These are phyloP conservation scores for Chelon labrosus DNA, from an alignment of 2,797 vertebrate genomes.

Conservation along the genomic window DNA sequence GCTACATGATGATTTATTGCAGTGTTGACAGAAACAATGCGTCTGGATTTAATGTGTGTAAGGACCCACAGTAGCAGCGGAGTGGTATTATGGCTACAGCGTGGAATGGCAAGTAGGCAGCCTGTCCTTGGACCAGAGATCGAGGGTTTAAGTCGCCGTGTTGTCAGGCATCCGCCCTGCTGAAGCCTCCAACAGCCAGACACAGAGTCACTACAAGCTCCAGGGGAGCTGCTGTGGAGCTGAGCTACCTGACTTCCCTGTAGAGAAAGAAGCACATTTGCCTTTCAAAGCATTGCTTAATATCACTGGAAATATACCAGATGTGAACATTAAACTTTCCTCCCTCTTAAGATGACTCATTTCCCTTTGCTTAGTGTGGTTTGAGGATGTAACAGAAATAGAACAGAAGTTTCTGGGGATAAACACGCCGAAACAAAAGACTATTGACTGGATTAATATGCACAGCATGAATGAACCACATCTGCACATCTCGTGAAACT, in stretches of 20 bases:
- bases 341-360: conserved; percentile 38
- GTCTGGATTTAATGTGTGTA: conserved; percentile 57
- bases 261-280: conserved; percentile 39
- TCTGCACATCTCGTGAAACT: neutral
- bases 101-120: conserved; percentile 57
- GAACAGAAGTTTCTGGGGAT: conserved; percentile 11
- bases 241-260: conserved; percentile 47
- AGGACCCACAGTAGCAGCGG: conserved; percentile 33
- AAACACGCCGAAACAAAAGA: conserved; percentile 6
- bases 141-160: conserved; percentile 41
- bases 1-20: conserved; percentile 55
- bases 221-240: conserved; percentile 44
- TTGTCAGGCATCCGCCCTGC: conserved; percentile 46
- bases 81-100: conserved; percentile 46
- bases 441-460: conserved; percentile 2
- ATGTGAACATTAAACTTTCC: conserved; percentile 33
- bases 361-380: conserved; percentile 1
- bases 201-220: conserved; percentile 51
- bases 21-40: conserved; percentile 54
- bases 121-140: conserved; percentile 60
- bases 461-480: neutral
- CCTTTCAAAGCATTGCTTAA: conserved; percentile 32
- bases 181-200: conserved; percentile 41
- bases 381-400: conserved; percentile 1
- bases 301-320: conserved; percentile 36